phyloP scores from a whole-genome alignment of 2,888 invertebrate species.

The Microctonus hyperodae region DNA sequence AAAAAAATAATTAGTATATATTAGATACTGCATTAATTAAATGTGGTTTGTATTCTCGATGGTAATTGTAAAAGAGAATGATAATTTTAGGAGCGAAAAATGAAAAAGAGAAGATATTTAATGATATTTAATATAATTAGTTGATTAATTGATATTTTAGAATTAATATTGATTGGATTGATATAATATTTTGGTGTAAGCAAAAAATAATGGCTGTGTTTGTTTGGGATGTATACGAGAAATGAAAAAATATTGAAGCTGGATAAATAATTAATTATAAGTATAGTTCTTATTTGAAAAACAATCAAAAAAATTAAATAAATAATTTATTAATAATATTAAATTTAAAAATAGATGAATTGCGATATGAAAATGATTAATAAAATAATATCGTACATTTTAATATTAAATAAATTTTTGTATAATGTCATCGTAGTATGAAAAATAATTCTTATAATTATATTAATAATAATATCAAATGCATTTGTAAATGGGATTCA shows the following conservation, averaged over 20 bases:
- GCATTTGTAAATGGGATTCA: conserved; percentile 14
- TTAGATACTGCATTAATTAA: neutral
- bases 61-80: conserved; percentile 30
- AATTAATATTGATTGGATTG: neutral
- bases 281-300: neutral
- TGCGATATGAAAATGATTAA: neutral
- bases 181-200: neutral
- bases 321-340: neutral
- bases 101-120: neutral
- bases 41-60: conserved; percentile 29
- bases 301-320: neutral
- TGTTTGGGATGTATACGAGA: neutral
- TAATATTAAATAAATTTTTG: conserved; percentile 2
- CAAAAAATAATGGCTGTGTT: conserved; percentile 11
- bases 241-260: neutral
- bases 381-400: neutral
- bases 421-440: neutral
- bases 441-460: neutral
- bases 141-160: conserved; percentile 2
- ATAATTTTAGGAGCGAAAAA: conserved; percentile 16
- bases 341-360: neutral
- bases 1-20: neutral
- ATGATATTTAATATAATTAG: neutral
- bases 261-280: neutral
- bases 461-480: neutral